Evolutionary conservation across 2,113 vertebrate genomes (phyloP).

Genomic region (Cercopithecus mona): DNA sequence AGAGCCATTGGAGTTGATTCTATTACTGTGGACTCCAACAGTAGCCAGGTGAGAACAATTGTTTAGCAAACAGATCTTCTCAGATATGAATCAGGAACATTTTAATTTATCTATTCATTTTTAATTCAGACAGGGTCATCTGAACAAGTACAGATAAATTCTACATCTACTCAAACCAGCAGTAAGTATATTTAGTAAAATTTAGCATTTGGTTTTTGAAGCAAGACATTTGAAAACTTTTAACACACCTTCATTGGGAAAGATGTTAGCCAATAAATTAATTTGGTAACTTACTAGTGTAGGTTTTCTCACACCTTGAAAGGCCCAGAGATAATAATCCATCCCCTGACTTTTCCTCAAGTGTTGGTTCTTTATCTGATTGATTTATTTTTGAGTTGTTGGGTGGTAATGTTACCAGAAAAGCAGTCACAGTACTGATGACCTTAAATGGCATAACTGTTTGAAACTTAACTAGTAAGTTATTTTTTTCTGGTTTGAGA

Average conservation of each 20-base stretch:
- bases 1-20: conserved; percentile 50
- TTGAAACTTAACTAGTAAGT: conserved; percentile 49
- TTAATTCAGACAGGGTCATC: conserved; percentile 88
- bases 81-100: conserved; percentile 35
- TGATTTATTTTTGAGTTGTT: conserved; percentile 36
- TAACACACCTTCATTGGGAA: conserved; percentile 9
- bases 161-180: conserved; percentile 85
- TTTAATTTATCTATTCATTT: conserved; percentile 75
- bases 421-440: conserved; percentile 25
- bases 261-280: conserved; percentile 31
- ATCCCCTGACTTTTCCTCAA: conserved; percentile 12
- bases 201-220: conserved; percentile 61
- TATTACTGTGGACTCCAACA: conserved; percentile 59
- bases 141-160: conserved; percentile 90
- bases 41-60: conserved; percentile 76
- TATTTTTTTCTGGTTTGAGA: neutral
- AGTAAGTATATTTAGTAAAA: conserved; percentile 85
- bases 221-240: conserved; percentile 34
- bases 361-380: conserved; percentile 44
- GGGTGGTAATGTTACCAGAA: conserved; percentile 24
- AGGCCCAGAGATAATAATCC: neutral
- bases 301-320: conserved; percentile 20
- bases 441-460: conserved; percentile 11
- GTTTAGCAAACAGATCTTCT: conserved; percentile 50
- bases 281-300: conserved; percentile 23